phyloP scores from a whole-genome alignment of 2,113 vertebrate genomes.

The Gulo gulo region DNA sequence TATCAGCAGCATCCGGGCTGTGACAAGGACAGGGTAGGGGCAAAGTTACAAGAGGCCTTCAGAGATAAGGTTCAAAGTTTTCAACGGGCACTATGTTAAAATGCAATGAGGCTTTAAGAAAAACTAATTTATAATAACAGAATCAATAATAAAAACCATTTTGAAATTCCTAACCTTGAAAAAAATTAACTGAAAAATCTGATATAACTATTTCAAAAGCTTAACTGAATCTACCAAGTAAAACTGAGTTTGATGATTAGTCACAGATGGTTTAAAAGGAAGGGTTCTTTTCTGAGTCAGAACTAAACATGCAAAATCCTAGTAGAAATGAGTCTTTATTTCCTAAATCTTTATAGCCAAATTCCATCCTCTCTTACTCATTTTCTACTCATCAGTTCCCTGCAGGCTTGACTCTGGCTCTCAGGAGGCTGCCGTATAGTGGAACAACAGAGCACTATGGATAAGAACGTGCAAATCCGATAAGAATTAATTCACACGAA shows the following conservation, averaged over 20 bases:
- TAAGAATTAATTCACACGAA: neutral
- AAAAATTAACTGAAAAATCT: neutral
- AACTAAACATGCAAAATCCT: neutral
- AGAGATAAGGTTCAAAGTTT: neutral
- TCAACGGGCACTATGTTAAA: neutral
- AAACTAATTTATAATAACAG: neutral
- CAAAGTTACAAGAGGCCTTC: neutral
- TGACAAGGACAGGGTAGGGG: conserved; percentile 45
- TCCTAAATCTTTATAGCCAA: conserved; percentile 34
- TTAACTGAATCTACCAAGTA: conserved; percentile 9
- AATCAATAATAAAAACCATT: neutral
- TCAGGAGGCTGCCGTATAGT: neutral
- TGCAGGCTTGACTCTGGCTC: neutral
- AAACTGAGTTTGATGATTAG: conserved; percentile 7
- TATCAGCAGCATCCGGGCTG: conserved; percentile 97
- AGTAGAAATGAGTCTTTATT: conserved; percentile 25
- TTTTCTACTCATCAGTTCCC: neutral
- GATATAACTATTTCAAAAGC: conserved; percentile 22
- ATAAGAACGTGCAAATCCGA: neutral
- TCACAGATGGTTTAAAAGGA: neutral
- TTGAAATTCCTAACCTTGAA: conserved; percentile 18
- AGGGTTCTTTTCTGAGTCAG: conserved; percentile 30
- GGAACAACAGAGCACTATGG: neutral
- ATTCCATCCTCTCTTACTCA: conserved; percentile 34
- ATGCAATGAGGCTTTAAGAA: neutral